phyloP scores from a whole-genome alignment of 2,888 invertebrate genomes.

The Agrypnus murinus region DNA sequence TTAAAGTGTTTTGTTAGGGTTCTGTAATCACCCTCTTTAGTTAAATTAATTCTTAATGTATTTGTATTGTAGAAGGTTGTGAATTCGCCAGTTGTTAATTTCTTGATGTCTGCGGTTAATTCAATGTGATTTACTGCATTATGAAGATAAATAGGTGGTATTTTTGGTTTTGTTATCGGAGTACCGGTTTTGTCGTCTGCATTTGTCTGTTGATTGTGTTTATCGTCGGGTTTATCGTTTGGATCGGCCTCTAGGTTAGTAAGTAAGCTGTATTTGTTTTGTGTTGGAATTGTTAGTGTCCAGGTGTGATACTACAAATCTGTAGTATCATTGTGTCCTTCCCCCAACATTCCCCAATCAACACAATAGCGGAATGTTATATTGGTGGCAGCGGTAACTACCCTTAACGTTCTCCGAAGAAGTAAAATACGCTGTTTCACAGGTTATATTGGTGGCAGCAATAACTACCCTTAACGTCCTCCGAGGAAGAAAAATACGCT shows the following conservation, averaged over 20 bases:
- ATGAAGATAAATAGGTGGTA: no score
- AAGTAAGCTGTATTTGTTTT: slow-evolving; percentile 12
- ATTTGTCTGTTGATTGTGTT: slow-evolving; percentile 19
- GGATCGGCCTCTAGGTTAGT: slow-evolving; percentile 3
- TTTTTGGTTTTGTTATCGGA: slow-evolving; percentile 8
- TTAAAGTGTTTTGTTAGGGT: slow-evolving; percentile 5
- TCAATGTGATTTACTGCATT: no score
- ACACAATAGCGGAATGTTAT: no score
- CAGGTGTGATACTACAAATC: no score
- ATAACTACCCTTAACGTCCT: no score
- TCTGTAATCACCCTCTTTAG: background rate
- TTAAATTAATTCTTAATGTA: slow-evolving; percentile 20
- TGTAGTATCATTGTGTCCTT: no score
- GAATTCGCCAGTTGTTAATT: slow-evolving; percentile 4
- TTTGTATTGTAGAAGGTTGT: slow-evolving; percentile 1
- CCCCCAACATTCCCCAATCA: no score
- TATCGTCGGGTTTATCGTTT: slow-evolving; percentile 18
- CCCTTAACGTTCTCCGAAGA: no score
- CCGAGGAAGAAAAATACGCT: no score
- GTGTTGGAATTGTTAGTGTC: slow-evolving; percentile 1
- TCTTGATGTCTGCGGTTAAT: background rate
- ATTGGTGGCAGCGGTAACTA: no score
- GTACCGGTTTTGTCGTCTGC: slow-evolving; percentile 16
- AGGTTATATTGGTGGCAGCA: no score
- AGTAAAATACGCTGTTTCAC: no score